Evolutionary conservation across 2,797 vertebrate genomes (phyloP), one percentile per base, ranked within the genome.

Genomic region (Gymnothorax javanicus): DNA sequence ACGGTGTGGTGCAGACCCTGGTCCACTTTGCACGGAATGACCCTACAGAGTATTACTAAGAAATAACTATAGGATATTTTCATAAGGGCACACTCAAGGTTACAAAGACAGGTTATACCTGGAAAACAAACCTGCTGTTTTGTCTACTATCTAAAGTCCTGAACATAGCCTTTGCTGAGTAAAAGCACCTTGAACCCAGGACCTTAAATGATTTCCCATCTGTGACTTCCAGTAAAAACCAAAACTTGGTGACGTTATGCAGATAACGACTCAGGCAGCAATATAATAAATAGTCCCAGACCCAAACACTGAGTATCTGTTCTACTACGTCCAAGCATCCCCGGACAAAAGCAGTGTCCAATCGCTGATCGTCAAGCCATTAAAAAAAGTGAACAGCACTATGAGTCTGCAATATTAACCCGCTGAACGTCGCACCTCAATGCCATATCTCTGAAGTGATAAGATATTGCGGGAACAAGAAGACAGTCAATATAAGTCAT

Each of bases 371-470:
- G 58, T 59, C 58, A 9, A 59, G 58, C 9, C 13, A 59, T 59
- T 59, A 59, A 13, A 59, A 9, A 69, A 69, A 69, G 20, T 69
- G n/a, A 69, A 69, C 67, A 43, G 33, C 33, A 43, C 33, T 43
- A 43, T 43, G 33, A 43, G 1, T 43, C 33, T 69, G 0, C n/a
- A 94, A 95, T 94, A 94, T 94, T 92, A 93, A 95, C 93, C 91
- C 93, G 93, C 90, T 89, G 91, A 93, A 93, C 93, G 92, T 62
- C 4, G 93, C 93, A 93, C 93, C 92, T 93, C 92, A 94, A 93
- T 93, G 91, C 90, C 92, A 95, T 95, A 96, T 96, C 95, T 94
- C 92, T 90, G 90, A 91, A 92, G 92, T 95, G 94, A 96, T 95
- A 94, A 95, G 91, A 93, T 92, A 82, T 95, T 90, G 94, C 93